A percentile compares a stretch with the other conserved stretches of the same genome.
phyloP scores from a whole-genome alignment of 2,888 invertebrate genomes.

The Cheilosia grossa region DNA sequence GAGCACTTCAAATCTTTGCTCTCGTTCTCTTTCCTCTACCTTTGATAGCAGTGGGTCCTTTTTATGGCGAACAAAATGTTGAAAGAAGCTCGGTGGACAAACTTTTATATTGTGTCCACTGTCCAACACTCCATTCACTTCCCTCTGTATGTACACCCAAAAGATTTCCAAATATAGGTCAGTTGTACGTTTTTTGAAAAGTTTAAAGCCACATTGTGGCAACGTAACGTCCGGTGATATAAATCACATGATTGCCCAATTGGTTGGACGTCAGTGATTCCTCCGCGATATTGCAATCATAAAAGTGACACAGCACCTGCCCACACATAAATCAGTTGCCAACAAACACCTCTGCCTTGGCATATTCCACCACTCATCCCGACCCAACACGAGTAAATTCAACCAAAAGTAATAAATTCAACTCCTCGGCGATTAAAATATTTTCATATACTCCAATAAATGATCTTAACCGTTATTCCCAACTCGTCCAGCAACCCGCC shows the following conservation, averaged over 20 bases:
- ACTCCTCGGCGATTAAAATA: constrained; percentile 1
- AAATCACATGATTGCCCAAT: not conserved
- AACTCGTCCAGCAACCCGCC: constrained; percentile 8
- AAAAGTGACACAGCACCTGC: constrained; percentile 15
- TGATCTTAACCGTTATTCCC: constrained; percentile 36
- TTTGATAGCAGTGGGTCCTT: too few species aligned
- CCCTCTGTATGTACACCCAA: too few species aligned
- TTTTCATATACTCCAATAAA: constrained; percentile 18
- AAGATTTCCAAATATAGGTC: too few species aligned
- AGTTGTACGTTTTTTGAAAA: too few species aligned
- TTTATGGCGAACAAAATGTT: too few species aligned
- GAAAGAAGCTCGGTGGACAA: too few species aligned
- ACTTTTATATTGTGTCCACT: too few species aligned
- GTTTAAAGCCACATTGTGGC: too few species aligned
- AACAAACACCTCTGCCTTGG: not conserved
- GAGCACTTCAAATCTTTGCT: too few species aligned
- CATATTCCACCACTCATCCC: not conserved
- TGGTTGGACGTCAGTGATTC: not conserved
- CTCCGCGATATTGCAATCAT: not conserved
- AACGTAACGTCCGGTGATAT: too few species aligned
- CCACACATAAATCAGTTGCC: constrained; percentile 34
- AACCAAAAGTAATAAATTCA: constrained; percentile 25
- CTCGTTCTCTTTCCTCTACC: too few species aligned
- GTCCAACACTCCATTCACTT: too few species aligned
- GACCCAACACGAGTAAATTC: not conserved